Evolutionary conservation across 2,797 vertebrate genomes (phyloP), one percentile per base, ranked within the genome.

Genomic region (Champsocephalus esox): DNA sequence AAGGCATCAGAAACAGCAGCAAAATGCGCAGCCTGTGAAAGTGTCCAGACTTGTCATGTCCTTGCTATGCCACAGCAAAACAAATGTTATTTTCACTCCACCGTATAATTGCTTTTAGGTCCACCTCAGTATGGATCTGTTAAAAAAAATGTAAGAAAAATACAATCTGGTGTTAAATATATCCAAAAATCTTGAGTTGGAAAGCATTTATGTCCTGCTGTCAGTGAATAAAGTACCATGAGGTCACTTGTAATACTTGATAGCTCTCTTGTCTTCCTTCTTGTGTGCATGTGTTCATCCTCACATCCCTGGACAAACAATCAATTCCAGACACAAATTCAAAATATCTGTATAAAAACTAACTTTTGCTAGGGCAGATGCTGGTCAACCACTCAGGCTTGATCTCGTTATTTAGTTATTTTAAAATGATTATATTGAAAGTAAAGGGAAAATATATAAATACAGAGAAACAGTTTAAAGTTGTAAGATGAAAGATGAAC

Each of bases 181-280:
- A 19, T 19, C 81, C 55, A 85, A 89, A 80, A 75, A 75, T 77
- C 49, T 77, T 92, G 58, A 90, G 70, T 74, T 82, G 88, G 32
- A 87, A 83, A 74, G 55, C 77, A 58, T 83, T 82, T 73, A 63
- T 87, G 72, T 89, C 83, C 74, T 55, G 66, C 76, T 88, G 75
- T 91, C 77, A 86, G 73, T 82, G 66, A 91, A 90, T 93, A 88
- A 92, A 93, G 75, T 80, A 84, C 67, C 58, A 61, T 80, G 50
- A 85, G 73, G 64, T 83, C 51, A 73, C 81, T 84, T 90, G 68
- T 81, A 80, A 83, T 80, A 84, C 58, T 56, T 67, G 21, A 24
- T 13, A 79, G 48, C 54, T 80, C 74, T 81, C 9, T 65, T 73
- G 9, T 70, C 80, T 34, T 67, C 74, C n/a, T 60, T 9, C 21